Evolutionary conservation across 1,140 invertebrate species (phyloP), one percentile per base, ranked within the genome.

Genomic region (Anastrepha ludens): DNA sequence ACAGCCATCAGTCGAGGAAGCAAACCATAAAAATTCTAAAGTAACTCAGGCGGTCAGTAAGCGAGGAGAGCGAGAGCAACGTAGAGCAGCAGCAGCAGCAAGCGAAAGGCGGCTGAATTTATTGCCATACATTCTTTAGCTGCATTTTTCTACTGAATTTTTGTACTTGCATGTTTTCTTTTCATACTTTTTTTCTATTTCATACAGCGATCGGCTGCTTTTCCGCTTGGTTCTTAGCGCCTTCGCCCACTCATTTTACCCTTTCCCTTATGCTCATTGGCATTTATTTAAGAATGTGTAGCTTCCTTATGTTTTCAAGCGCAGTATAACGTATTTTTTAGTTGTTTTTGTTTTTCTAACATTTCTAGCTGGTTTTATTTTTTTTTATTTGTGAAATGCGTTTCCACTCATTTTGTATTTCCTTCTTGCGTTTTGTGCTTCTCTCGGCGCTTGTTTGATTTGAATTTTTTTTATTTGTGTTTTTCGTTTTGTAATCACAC

Each of bases 361-460:
- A 74, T 8, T 5, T 47, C 3, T 20, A 47, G 15, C 17, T 1
- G 13, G n/a, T 7, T 44, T 47, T 70, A 0, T 6, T 44, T 20
- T 70, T 70, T 17, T 64, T 64, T 64, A 64, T 47, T 70, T 70
- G 67, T n/a, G 20, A 70, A 70, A 39, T 70, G 3, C 17, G 47
- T 47, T 74, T 74, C 67, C 67, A 6, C 67, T 47, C 67, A 74
- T 50, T 74, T 44, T 74, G 67, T 41, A n/a, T 20, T 74, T 74
- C 67, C 67, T 74, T 13, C 47, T 47, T 13, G 41, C 41, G 15
- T 47, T 74, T 74, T 74, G 15, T 41, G 13, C 29, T 74, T 44
- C 17, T 11, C 6, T 64, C 11, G 29, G 64, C 64, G 9, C 9
- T 44, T 74, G 67, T 74, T 74, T 4, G 13, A 29, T 67, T 74